These are phyloP conservation scores for Labeo catla DNA, from an alignment of 2,113 vertebrate genomes.

Conservation along the genomic window DNA sequence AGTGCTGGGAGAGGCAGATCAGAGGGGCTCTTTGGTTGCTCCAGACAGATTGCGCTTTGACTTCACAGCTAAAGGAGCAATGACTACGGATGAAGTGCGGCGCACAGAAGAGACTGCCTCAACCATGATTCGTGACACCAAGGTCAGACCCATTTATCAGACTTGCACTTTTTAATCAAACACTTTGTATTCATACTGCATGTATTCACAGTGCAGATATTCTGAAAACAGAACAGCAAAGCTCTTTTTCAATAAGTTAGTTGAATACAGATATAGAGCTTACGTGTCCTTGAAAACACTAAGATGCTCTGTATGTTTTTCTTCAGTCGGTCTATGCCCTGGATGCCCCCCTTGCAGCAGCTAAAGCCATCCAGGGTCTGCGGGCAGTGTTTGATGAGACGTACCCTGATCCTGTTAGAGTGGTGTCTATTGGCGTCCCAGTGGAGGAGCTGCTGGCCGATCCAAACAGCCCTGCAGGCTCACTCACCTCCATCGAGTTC, in stretches of 20 bases:
- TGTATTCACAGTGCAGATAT: conserved; percentile 9
- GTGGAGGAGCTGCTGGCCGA: conserved; percentile 88
- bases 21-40: conserved; percentile 93
- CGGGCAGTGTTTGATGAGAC: conserved; percentile 97
- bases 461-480: conserved; percentile 86
- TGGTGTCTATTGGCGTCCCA: conserved; percentile 91
- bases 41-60: conserved; percentile 93
- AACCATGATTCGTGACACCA: conserved; percentile 85
- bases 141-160: conserved; percentile 73
- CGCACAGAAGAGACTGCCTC: conserved; percentile 85
- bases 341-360: conserved; percentile 86
- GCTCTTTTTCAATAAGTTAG: not conserved
- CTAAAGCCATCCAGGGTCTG: conserved; percentile 95
- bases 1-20: conserved; percentile 94
- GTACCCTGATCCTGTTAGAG: conserved; percentile 94
- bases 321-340: conserved; percentile 85
- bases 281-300: not conserved
- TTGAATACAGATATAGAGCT: not conserved
- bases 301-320: not conserved
- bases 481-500: conserved; percentile 91
- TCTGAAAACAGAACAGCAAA: not conserved
- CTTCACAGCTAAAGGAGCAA: conserved; percentile 93
- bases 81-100: conserved; percentile 87
- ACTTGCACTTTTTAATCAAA: not conserved
- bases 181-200: not conserved